Base-by-base conservation (phyloP, 2,797 vertebrate species). In the Typhlichthys subterraneus region DNA sequence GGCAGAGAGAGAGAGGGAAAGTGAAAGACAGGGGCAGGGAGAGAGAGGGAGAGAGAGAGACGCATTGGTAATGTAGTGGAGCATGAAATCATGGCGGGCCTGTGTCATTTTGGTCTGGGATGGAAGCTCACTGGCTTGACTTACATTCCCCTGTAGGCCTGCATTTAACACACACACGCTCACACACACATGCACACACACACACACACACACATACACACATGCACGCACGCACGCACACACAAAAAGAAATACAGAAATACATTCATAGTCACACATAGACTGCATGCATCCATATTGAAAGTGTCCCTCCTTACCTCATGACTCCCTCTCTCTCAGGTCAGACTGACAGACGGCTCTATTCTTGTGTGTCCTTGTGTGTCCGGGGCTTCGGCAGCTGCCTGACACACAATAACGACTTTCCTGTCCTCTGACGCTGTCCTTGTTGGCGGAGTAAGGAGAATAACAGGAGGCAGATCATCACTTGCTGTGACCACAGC, bases 81-180 rank as follows among this genome's bases (percentile, higher is more conserved):
- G 90, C 92, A 86, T 92, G 91, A 93, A 94, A 93, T 93, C 92
- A 91, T 83, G 83, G 88, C 87, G 82, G 86, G 89, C 88, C 89
- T 78, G 83, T 90, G 90, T 90, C 92, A 93, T 94, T 91, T 92
- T 85, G 85, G 91, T 89, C 81, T 79, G 79, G 89, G 88, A 91
- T 85, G 84, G 87, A 29, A 88, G 87, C 83, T 88, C 85, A 87
- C 79, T 79, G 86, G 85, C 77, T 74, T 74, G 84, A 77, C 83
- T 91, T 88, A 87, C 84, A 81, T 88, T 91, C 84, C 86, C 91
- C 83, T 65, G 79, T 57, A 75, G 84, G 84, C 83, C 79, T 82
- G 68, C 73, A 77, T 78, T 87, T 82, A 86, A 89, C 83, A 79
- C 81, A 83, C 81, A 87, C 70, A 50, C 59, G 17, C 50, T 52